Conservation (phyloP, 2,797 vertebrate genomes). For the Antrozous pallidus region DNA sequence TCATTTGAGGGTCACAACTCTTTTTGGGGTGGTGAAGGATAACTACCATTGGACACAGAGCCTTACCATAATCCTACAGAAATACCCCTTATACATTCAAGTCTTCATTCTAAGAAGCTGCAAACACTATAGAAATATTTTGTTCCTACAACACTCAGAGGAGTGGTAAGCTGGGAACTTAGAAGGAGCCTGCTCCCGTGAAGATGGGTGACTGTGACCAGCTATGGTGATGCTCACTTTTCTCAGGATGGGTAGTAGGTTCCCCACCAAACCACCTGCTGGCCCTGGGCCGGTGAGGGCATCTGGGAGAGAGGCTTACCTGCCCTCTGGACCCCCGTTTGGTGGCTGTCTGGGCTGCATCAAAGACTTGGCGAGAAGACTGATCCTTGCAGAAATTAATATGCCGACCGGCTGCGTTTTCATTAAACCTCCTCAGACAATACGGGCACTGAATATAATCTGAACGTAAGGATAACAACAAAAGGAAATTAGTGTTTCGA, state of each 20-base stretch:
- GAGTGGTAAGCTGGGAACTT: background rate
- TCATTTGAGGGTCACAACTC: background rate
- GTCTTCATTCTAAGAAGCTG: conserved; percentile 22
- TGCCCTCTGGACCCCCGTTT: conserved; percentile 49
- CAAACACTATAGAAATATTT: background rate
- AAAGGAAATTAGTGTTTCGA: conserved; percentile 23
- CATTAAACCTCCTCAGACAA: conserved; percentile 76
- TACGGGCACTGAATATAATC: conserved; percentile 75
- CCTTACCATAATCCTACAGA: background rate
- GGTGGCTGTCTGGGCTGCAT: conserved; percentile 61
- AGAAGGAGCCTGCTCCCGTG: background rate
- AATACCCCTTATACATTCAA: background rate
- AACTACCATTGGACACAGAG: background rate
- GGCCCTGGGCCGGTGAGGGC: background rate
- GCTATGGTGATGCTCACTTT: background rate
- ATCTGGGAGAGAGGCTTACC: conserved; percentile 41
- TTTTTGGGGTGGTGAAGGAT: background rate
- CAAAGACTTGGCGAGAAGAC: conserved; percentile 46
- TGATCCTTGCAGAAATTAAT: conserved; percentile 78
- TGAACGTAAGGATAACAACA: conserved; percentile 54
- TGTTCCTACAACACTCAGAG: background rate
- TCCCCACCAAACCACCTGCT: background rate
- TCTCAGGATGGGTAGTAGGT: background rate
- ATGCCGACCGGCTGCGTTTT: conserved; percentile 67
- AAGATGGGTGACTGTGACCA: background rate